Evolutionary conservation across 2,113 vertebrate species (phyloP).

Genomic region (Accipiter virgatus): DNA sequence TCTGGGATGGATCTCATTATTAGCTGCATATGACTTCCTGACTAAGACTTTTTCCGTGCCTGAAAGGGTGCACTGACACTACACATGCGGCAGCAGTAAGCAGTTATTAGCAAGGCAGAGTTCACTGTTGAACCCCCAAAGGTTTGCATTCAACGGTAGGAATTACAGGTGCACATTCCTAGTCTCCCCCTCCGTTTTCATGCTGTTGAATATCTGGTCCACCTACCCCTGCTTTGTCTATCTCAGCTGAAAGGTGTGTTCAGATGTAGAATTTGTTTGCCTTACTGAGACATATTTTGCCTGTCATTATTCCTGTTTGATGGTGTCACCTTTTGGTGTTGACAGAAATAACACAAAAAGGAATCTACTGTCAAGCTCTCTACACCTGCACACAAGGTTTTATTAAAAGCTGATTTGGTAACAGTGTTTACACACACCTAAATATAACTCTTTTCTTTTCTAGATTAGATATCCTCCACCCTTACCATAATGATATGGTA

Average conservation of each 20-base stretch:
- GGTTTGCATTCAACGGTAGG: rapidly evolving
- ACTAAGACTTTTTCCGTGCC: not conserved
- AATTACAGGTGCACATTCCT: not conserved
- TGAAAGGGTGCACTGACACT: not conserved
- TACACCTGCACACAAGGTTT: not conserved
- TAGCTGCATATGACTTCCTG: not conserved
- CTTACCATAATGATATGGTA: not conserved
- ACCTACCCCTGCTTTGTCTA: not conserved
- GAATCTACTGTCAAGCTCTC: not conserved
- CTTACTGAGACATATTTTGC: not conserved
- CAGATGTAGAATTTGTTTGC: not conserved
- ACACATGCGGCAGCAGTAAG: not conserved
- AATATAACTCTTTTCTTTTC: constrained; percentile 19
- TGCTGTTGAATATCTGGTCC: not conserved
- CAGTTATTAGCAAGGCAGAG: not conserved
- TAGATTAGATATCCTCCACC: constrained; percentile 18
- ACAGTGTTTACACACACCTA: not conserved
- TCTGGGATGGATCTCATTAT: not conserved
- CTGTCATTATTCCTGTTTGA: not conserved
- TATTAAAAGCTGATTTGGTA: constrained; percentile 20
- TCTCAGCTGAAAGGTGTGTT: not conserved
- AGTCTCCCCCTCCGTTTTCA: rapidly evolving
- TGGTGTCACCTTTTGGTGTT: not conserved
- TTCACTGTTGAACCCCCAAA: not conserved
- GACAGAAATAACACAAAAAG: not conserved